Conservation (phyloP, 2,113 vertebrate genomes). For the Oncorhynchus mykiss region DNA sequence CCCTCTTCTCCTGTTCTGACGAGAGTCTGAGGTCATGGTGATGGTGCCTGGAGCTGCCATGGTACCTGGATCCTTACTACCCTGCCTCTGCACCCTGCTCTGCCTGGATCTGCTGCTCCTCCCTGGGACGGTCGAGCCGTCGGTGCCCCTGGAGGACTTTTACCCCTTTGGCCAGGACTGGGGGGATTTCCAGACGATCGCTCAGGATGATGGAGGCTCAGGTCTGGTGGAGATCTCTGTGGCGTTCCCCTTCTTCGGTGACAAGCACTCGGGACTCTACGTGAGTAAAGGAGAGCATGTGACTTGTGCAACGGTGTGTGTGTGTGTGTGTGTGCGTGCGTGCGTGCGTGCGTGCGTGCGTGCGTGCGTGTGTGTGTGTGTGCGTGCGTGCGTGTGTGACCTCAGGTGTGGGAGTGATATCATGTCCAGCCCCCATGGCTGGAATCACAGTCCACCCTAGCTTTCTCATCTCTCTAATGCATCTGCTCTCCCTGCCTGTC, state of each 20-base stretch:
- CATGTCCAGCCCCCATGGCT: background rate
- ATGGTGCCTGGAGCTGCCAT: background rate
- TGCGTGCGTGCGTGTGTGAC: conserved; percentile 19
- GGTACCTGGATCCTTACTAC: conserved; percentile 52
- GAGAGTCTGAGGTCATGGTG: conserved; percentile 49
- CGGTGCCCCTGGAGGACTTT: conserved; percentile 86
- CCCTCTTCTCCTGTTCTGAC: conserved; percentile 43
- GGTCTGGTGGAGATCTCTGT: conserved; percentile 85
- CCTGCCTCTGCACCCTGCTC: conserved; percentile 66
- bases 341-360: conserved; percentile 25
- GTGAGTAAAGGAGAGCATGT: conserved; percentile 78
- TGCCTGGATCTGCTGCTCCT: conserved; percentile 60
- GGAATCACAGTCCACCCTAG: no score
- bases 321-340: background rate
- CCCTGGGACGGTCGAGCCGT: conserved; percentile 46
- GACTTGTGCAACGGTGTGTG: conserved; percentile 4
- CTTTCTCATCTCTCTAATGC: conserved; percentile 37
- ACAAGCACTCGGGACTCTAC: conserved; percentile 89
- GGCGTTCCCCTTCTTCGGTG: conserved; percentile 93
- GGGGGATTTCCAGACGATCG: conserved; percentile 79
- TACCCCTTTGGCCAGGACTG: conserved; percentile 85
- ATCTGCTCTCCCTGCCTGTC: conserved; percentile 41
- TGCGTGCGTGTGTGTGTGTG: conserved; percentile 25
- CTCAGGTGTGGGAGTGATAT: no score
- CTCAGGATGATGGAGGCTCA: conserved; percentile 95